Percentiles rank a stretch among this genome's conserved stretches.
phyloP scores from a whole-genome alignment of 2,797 vertebrate species.

The Hephaestus fuliginosus region DNA sequence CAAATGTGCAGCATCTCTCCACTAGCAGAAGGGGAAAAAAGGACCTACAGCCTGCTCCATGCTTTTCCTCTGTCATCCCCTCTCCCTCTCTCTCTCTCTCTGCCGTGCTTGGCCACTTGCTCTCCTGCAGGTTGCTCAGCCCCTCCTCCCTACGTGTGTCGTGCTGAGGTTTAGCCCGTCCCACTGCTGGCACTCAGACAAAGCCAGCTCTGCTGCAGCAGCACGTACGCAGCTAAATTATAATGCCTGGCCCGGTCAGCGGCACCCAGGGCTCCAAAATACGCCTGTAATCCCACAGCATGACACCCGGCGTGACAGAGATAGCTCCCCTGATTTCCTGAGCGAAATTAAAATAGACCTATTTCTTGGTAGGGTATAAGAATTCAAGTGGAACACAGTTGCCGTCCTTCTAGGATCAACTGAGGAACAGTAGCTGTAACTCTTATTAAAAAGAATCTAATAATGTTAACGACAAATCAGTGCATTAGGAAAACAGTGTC shows the following conservation, averaged over 20 bases:
- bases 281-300: constrained; percentile 85
- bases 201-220: constrained; percentile 89
- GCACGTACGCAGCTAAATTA: constrained; percentile 85
- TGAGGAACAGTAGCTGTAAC: neutral
- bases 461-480: neutral
- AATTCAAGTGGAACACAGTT: constrained; percentile 60
- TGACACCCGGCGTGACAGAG: constrained; percentile 70
- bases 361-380: constrained; percentile 77
- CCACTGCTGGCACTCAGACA: constrained; percentile 91
- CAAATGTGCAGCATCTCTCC: constrained; percentile 38
- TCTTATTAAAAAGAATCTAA: constrained; percentile 18
- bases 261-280: constrained; percentile 75
- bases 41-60: constrained; percentile 71
- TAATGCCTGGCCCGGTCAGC: constrained; percentile 77
- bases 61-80: constrained; percentile 65
- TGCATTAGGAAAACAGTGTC: neutral
- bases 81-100: constrained; percentile 36
- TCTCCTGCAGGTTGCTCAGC: constrained; percentile 83
- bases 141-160: constrained; percentile 76
- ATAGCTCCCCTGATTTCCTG: constrained; percentile 69
- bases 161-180: constrained; percentile 82
- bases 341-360: constrained; percentile 80
- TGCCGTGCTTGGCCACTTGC: constrained; percentile 45
- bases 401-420: constrained; percentile 33
- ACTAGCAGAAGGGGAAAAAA: constrained; percentile 34